Percentiles rank a stretch among this genome's conserved stretches.
phyloP scores from a whole-genome alignment of 2,888 invertebrate genomes.

The Cephus pulcher region DNA sequence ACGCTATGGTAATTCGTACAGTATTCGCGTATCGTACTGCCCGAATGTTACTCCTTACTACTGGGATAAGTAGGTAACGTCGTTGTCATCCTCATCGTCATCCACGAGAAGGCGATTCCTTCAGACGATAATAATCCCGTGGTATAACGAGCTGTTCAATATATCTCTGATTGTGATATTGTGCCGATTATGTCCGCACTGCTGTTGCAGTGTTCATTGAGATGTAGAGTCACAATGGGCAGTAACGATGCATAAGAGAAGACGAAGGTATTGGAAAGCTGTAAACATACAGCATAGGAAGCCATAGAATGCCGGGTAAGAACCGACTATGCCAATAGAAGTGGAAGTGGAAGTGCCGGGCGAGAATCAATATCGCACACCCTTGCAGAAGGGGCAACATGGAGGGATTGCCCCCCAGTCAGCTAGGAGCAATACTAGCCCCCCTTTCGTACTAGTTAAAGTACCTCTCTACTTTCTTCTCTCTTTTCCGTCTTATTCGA shows the following conservation, averaged over 20 bases:
- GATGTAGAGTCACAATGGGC: background rate
- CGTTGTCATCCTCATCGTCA: background rate
- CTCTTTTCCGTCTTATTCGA: background rate
- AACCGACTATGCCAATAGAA: constrained; percentile 25
- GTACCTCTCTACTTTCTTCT: background rate
- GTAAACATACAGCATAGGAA: constrained; percentile 33
- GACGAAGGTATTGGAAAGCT: constrained; percentile 35
- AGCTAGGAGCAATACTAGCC: background rate
- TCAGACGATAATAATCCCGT: background rate
- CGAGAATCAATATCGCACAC: constrained; percentile 54
- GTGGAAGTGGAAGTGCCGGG: constrained; percentile 34
- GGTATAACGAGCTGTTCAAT: background rate
- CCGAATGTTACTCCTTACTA: background rate
- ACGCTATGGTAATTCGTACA: background rate
- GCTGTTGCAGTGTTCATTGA: background rate
- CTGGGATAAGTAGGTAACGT: background rate
- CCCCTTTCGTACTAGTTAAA: background rate
- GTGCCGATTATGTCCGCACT: background rate
- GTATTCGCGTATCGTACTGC: background rate
- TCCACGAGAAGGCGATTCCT: background rate
- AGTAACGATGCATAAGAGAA: constrained; percentile 10
- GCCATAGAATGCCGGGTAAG: constrained; percentile 31
- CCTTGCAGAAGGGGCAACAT: constrained; percentile 8
- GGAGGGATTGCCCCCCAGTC: constrained; percentile 6
- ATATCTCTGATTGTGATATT: background rate